These are phyloP conservation scores for Lycocerus yunnanus DNA, from an alignment of 2,888 invertebrate genomes.

Conservation along the genomic window DNA sequence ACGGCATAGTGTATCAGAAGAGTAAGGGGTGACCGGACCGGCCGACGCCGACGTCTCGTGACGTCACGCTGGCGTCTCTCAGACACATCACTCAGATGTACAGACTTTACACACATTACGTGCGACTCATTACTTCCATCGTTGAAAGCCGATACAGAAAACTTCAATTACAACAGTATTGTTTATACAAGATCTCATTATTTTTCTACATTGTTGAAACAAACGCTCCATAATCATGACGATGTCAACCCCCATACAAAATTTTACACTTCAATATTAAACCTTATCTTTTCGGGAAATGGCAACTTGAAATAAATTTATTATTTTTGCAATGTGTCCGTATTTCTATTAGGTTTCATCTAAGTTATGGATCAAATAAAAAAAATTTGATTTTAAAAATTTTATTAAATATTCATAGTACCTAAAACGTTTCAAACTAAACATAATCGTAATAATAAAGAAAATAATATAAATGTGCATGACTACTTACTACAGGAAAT, in stretches of 20 bases:
- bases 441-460: no score
- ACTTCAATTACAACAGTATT: conserved; percentile 19
- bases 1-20: conserved; percentile 24
- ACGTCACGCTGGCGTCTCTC: conserved; percentile 50
- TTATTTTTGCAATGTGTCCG: conserved; percentile 9
- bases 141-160: conserved; percentile 14
- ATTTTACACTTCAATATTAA: conserved; percentile 7
- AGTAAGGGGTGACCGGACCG: conserved; percentile 39
- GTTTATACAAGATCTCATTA: conserved; percentile 1
- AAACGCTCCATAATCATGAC: conserved; percentile 2
- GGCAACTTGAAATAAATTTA: conserved; percentile 17
- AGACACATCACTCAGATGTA: conserved; percentile 47
- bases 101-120: conserved; percentile 44
- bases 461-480: no score
- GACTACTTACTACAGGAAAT: no score
- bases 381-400: conserved; percentile 22
- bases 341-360: not conserved
- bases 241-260: not conserved
- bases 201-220: not conserved
- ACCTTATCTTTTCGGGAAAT: conserved; percentile 18
- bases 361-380: conserved; percentile 13
- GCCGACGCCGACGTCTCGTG: conserved; percentile 49
- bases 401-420: no score
- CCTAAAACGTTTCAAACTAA: no score
- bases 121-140: conserved; percentile 43